Conservation (phyloP, 1,140 invertebrate species). For the Antheraea mylitta region DNA sequence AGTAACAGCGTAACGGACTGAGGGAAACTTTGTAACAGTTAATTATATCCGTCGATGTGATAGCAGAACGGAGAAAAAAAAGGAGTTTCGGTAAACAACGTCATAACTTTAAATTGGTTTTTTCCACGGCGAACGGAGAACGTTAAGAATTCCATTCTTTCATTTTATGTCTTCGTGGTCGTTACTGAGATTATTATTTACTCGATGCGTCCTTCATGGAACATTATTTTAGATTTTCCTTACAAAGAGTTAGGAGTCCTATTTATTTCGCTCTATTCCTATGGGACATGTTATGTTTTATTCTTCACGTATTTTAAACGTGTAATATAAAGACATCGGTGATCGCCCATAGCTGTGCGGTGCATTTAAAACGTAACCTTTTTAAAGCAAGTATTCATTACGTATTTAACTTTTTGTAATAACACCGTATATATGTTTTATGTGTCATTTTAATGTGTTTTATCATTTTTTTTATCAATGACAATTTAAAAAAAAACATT, state of each 20-base stretch:
- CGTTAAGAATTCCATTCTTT: slow-evolving; percentile 26
- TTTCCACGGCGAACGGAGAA: slow-evolving; percentile 42
- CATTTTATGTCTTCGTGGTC: slow-evolving; percentile 10
- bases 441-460: too few relatives aligned
- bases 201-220: slow-evolving; percentile 6
- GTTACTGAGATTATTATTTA: slow-evolving; percentile 17
- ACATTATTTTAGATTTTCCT: slow-evolving; percentile 11
- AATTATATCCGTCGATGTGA: slow-evolving; percentile 57
- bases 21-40: slow-evolving; percentile 44
- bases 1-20: slow-evolving; percentile 24
- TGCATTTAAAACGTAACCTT: too few relatives aligned
- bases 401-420: too few relatives aligned
- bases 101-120: slow-evolving; percentile 67
- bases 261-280: slow-evolving; percentile 7
- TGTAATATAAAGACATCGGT: too few relatives aligned
- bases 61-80: slow-evolving; percentile 48
- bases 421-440: too few relatives aligned
- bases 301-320: background rate
- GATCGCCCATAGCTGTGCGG: too few relatives aligned
- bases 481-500: too few relatives aligned
- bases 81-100: slow-evolving; percentile 59
- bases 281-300: background rate
- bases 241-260: background rate
- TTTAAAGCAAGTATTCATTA: too few relatives aligned
- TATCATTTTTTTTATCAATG: too few relatives aligned